A percentile compares a stretch with the other conserved stretches of the same genome.
These are phyloP conservation scores for Sicus ferrugineus DNA, from an alignment of 2,888 invertebrate genomes.

Conservation along the genomic window DNA sequence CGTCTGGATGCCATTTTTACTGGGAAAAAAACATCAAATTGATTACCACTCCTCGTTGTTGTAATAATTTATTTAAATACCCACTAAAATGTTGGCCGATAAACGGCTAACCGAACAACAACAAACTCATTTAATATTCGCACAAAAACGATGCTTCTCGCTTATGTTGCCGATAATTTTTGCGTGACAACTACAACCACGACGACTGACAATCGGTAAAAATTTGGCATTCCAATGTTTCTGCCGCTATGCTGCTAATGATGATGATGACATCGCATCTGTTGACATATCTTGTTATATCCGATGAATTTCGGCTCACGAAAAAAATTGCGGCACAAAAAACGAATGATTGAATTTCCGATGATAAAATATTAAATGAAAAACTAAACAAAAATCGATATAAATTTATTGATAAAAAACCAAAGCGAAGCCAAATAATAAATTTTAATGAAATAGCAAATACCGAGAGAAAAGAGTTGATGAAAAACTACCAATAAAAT, in stretches of 20 bases:
- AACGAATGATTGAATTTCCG: constrained; percentile 55
- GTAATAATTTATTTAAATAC: neutral
- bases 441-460: neutral
- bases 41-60: neutral
- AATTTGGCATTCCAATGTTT: constrained; percentile 46
- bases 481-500: neutral
- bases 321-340: constrained; percentile 53
- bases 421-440: neutral
- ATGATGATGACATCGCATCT: constrained; percentile 65
- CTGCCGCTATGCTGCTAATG: constrained; percentile 49
- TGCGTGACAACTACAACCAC: constrained; percentile 35
- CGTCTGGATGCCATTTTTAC: constrained; percentile 28
- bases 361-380: constrained; percentile 15
- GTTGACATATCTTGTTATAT: constrained; percentile 62
- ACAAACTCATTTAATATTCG: constrained; percentile 34
- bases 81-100: constrained; percentile 25
- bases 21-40: neutral
- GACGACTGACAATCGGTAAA: constrained; percentile 30
- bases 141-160: neutral
- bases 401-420: neutral
- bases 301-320: constrained; percentile 64
- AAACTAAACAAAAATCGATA: neutral
- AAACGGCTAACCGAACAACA: constrained; percentile 27
- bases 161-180: constrained; percentile 6
- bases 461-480: neutral